A percentile compares a stretch with the other conserved stretches of the same genome.
Evolutionary conservation across 2,888 invertebrate species (phyloP).

Genomic region (Eilema depressum): DNA sequence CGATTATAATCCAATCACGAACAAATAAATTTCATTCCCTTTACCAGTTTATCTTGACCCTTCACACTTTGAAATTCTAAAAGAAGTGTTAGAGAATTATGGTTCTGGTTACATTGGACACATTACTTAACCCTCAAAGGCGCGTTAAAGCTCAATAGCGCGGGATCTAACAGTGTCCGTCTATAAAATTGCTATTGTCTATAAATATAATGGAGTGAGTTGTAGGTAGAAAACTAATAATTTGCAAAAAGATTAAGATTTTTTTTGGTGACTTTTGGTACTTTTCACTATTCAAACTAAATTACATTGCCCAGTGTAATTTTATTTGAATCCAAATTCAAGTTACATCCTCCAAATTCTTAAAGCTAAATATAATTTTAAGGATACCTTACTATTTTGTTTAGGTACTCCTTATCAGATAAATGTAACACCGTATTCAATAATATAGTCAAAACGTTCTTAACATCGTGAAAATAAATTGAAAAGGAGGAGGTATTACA

Average conservation of each 20-base stretch:
- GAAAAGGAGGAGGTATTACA: no score
- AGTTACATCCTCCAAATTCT: no score
- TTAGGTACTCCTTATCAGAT: no score
- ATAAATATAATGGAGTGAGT: constrained; percentile 32
- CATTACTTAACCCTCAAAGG: constrained; percentile 80
- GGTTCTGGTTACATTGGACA: constrained; percentile 65
- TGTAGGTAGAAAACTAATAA: constrained; percentile 30
- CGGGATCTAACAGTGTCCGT: constrained; percentile 64
- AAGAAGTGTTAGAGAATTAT: constrained; percentile 29
- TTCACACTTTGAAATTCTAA: constrained; percentile 54
- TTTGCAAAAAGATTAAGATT: not conserved
- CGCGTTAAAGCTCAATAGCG: constrained; percentile 81
- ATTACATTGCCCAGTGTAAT: no score
- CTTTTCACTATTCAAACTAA: not conserved
- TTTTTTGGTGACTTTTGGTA: not conserved
- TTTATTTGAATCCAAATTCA: no score
- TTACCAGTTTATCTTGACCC: constrained; percentile 56
- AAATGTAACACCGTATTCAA: no score
- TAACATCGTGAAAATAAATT: no score
- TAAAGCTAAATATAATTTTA: no score
- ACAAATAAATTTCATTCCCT: constrained; percentile 76
- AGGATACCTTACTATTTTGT: no score
- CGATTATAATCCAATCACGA: constrained; percentile 81
- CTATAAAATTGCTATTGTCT: constrained; percentile 46
- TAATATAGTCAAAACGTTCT: no score